Base-by-base conservation (phyloP, 2,113 vertebrate genomes). In the Laticauda colubrina region DNA sequence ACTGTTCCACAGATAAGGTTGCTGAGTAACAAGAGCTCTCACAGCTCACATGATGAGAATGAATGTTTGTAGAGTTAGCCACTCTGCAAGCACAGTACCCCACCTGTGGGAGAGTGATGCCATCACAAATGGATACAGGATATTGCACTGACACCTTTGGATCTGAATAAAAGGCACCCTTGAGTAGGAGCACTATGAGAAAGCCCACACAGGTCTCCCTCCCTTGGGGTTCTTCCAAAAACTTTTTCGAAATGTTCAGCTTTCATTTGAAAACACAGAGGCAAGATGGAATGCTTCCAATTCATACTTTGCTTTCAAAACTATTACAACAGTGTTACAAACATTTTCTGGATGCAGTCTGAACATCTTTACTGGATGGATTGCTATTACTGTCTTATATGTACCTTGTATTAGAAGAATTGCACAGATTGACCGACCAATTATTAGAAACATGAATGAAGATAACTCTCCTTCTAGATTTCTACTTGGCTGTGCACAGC, bases 81-180 rank as follows among this genome's bases (percentile, higher is more conserved):
- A 59, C 91, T 91, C 20, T 51, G 85, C 85, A 91, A 91, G 85
- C 91, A 87, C 23, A 51, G 59, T 55, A 59, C 90, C 81, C 54
- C 45, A 61, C 56, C 56, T 64, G 23, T 87, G 90, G 90, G 45
- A 14, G 9, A 59, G 29, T 6, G 26, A 43, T 57, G 29, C 57
- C 81, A 39, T n/a, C 23, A 86, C 56, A 87, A 54, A 91, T 86
- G 34, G 45, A 61, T 87, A 20, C 23, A 53, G 56, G 45, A 51
- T 87, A 48, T 87, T 87, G 85, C 24, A 29, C 75, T 48, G 75
- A 18, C 54, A 85, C 39, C 15, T 15, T 39, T 29, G 3, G 7
- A n/a, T 11, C 15, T 90, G 59, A 90, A 45, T 43, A 90, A 90
- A 61, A 75, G 29, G 29, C 18, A 87, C 54, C 81, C 21, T 85